Evolutionary conservation across 2,113 vertebrate genomes (phyloP), one percentile per base, ranked within the genome.

Genomic region (Leptobrachium leishanense): DNA sequence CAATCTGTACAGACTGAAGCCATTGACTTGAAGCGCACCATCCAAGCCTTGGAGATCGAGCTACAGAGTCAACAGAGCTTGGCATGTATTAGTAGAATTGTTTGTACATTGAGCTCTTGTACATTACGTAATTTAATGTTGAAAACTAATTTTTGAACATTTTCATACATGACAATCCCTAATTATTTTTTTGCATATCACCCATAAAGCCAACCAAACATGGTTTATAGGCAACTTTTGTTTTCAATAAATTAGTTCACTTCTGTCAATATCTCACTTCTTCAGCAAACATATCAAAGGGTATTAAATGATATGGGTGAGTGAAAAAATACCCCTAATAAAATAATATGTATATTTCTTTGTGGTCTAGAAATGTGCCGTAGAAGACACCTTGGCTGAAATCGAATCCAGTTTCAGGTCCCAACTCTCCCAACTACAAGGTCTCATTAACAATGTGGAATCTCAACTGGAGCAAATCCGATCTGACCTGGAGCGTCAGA

Each of bases 1-100:
- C 83, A 91, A 76, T 85, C 86, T 0, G 89, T 84, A 63, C 89
- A 82, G 71, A 79, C 88, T 0, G 93, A 96, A 83, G 82, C 95
- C 74, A 92, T 86, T 0, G 93, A 79, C 57, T 74, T 90, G 75
- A 84, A 74, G 65, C 89, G 90, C 0, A 87, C 31, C 0, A 77
- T 87, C 67, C 92, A 91, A 0, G 82, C 85, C 63, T 85, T 91
- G 84, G 90, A 93, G 85, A 90, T 92, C 0, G 90, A 91, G n/a
- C 85, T 92, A 39, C 89, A 92, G 79, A 84, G 88, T 0, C 86
- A 92, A 81, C 74, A 86, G 2, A 89, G 83, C 85, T 86, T 83
- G 88, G 90, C 91, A 71, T 53, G 68, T 72, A 2, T 43, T 31
- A 44, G 10, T 3, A 15, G 6, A 12, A 12, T 11, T 15, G 10